Conservation (phyloP, 2,797 vertebrate species). For the Scolopax rusticola region DNA sequence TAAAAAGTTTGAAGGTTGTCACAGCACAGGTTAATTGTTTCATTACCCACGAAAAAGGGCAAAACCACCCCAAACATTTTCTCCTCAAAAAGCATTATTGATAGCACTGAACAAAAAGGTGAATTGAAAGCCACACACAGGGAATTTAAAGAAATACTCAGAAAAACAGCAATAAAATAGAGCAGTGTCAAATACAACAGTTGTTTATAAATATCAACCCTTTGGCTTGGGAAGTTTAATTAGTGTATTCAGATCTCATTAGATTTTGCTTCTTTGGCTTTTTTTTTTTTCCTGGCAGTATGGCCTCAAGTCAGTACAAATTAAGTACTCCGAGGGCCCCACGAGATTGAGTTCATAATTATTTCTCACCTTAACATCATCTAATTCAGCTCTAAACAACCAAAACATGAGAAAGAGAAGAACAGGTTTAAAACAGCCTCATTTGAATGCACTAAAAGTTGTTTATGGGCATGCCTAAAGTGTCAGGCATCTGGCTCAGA, state of each 20-base stretch:
- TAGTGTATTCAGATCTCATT: slow-evolving; percentile 24
- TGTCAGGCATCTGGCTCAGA: not conserved
- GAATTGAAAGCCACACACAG: not conserved
- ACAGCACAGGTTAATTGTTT: slow-evolving; percentile 50
- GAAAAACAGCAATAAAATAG: not conserved
- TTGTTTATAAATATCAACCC: slow-evolving; percentile 29
- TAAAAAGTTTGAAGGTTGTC: slow-evolving; percentile 48
- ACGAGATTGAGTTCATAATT: not conserved
- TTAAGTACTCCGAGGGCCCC: not conserved
- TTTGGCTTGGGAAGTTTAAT: slow-evolving; percentile 20
- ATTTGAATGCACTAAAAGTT: slow-evolving; percentile 6
- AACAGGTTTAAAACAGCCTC: not conserved
- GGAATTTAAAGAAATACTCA: not conserved
- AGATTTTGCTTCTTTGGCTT: slow-evolving; percentile 1
- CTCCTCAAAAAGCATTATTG: not conserved
- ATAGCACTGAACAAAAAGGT: not conserved
- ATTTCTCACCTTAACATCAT: slow-evolving; percentile 25
- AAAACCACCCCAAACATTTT: not conserved
- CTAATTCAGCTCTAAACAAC: not conserved
- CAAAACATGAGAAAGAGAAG: not conserved
- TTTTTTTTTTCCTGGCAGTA: not conserved
- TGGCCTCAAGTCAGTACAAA: slow-evolving; percentile 36
- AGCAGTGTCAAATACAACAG: not conserved
- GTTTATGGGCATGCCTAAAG: not conserved
- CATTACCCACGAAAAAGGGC: slow-evolving; percentile 31